Conservation (phyloP, 2,797 vertebrate genomes). For the Orientallactaga sibirica region DNA sequence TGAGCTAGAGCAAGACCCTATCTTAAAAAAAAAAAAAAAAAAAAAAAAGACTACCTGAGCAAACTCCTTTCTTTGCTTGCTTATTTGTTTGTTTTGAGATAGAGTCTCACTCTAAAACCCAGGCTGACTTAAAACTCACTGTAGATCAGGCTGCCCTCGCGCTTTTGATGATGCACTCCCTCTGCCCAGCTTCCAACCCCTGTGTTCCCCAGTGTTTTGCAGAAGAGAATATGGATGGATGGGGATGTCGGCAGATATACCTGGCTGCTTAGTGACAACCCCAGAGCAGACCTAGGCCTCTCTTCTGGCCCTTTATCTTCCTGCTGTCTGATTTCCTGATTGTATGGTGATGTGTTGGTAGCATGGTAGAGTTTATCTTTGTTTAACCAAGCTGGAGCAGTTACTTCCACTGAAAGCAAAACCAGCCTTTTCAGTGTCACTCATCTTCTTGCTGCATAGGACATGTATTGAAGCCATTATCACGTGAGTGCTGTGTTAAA, state of each 20-base stretch:
- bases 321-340: background rate
- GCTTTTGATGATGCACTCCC: background rate
- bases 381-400: background rate
- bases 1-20: too few relatives aligned
- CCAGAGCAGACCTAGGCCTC: background rate
- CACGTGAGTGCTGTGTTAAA: background rate
- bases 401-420: background rate
- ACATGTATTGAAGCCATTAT: background rate
- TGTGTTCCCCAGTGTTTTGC: background rate
- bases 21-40: too few relatives aligned
- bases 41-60: too few relatives aligned
- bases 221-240: background rate
- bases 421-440: background rate
- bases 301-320: background rate
- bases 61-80: background rate
- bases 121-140: background rate
- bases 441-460: background rate
- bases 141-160: background rate
- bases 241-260: background rate
- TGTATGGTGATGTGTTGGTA: fast-evolving
- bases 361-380: background rate
- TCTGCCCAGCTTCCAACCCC: background rate
- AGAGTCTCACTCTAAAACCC: background rate
- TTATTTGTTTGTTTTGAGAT: background rate
- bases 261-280: background rate